These are phyloP conservation scores for Phoxinus dragarum DNA, from an alignment of 2,797 vertebrate genomes.

Conservation along the genomic window DNA sequence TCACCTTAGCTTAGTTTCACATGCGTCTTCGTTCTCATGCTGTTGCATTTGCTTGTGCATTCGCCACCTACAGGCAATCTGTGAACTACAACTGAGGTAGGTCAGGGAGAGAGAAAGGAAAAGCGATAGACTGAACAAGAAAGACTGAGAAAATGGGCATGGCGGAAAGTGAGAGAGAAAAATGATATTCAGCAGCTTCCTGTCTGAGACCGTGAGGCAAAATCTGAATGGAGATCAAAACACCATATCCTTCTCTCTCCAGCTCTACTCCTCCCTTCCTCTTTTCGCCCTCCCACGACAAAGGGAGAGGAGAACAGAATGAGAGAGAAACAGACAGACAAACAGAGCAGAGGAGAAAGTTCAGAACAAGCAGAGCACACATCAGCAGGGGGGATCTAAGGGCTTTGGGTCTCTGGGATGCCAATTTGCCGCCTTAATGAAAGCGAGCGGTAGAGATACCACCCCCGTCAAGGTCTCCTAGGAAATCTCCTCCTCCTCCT, in stretches of 20 bases:
- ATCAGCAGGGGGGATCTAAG: conserved; percentile 77
- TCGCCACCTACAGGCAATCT: conserved; percentile 69
- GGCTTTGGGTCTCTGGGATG: conserved; percentile 66
- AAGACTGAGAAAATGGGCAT: conserved; percentile 1
- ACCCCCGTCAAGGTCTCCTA: conserved; percentile 60
- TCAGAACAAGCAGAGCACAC: conserved; percentile 75
- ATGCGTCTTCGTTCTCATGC: background rate
- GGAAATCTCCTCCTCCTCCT: conserved; percentile 59
- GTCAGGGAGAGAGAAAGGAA: conserved; percentile 73
- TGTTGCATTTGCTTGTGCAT: background rate
- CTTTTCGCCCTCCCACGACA: conserved; percentile 75
- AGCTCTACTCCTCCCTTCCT: conserved; percentile 57
- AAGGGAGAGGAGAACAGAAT: conserved; percentile 46
- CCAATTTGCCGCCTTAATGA: conserved; percentile 81
- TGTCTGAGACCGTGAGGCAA: conserved; percentile 72
- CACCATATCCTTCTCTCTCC: conserved; percentile 71
- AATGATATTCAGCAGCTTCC: conserved; percentile 22
- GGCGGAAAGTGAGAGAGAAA: conserved; percentile 27
- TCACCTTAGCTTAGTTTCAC: conserved; percentile 3
- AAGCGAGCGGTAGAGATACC: conserved; percentile 65
- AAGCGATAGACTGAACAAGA: background rate
- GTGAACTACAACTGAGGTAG: conserved; percentile 70
- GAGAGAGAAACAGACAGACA: conserved; percentile 67
- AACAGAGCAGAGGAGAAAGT: conserved; percentile 52
- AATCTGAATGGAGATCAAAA: conserved; percentile 81